Base-by-base conservation (phyloP, 2,888 invertebrate species). In the Luperina testacea region DNA sequence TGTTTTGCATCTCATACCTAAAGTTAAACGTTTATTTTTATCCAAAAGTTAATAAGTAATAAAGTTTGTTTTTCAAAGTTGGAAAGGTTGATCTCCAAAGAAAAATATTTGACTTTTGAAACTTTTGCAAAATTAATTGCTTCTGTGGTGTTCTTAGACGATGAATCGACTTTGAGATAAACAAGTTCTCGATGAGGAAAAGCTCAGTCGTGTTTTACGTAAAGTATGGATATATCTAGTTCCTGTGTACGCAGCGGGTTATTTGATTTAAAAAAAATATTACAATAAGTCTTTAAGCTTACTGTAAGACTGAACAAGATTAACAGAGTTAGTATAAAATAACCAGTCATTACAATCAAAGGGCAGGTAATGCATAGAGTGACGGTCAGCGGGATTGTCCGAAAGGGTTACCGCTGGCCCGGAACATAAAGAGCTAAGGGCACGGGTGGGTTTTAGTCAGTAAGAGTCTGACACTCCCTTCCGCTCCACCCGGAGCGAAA, bases 71-170 rank as follows among this genome's bases (percentile, higher is more conserved):
- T 87, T 80, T 75, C 81, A 74, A 84, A 87, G 84, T 75, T 48
- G 24, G 38, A 65, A 72, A 85, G 51, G 17, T 59, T 83, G 75
- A 76, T 75, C 74, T 84, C 74, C 61, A 63, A 80, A 77, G 76
- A 84, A 87, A 80, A 85, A 87, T 77, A 84, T 74, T 87, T 75
- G 85, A 77, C 72, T 84, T 84, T 69, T 45, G 48, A 72, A 76
- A 80, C 87, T 87, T 87, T 84, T 27, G 53, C 57, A 53, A 87
- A 87, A 87, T 85, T 85, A 75, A 84, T 84, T 80, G 65, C 32
- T 74, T 80, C 61, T 76, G 61, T 64, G 71, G 67, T 74, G 73
- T 77, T 83, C 73, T 65, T 17, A 59, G 64, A 69, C 59, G 72
- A 69, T 68, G 53, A 87, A 72, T 61, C 24, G 42, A 61, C 71